Base-by-base conservation (phyloP, 2,888 invertebrate species). In the Podotricha telesiphe region DNA sequence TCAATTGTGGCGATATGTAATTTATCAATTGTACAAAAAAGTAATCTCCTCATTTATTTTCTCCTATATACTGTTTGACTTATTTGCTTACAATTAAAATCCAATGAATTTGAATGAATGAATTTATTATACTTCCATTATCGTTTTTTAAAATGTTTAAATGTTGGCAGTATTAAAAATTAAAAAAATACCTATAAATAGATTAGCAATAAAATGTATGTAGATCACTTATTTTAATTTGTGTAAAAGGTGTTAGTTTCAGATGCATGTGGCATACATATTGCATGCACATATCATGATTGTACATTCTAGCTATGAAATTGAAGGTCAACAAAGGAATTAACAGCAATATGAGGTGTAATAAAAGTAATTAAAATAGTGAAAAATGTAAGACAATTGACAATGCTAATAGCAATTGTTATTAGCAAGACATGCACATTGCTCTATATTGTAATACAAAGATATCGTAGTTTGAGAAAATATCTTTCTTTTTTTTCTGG, bases 311-410 rank as follows among this genome's bases (percentile, higher is more conserved):
- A 28, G 22, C 22, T 11, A 11, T 22, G 8, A 22, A 20, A 22
- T 20, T 22, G 22, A 53, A 15, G 53, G 28, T 34, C 53, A 10
- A 28, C 34, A 17, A 28, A 53, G 34, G 34, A 2, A 34, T n/a
- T n/a, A 34, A 15, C n/a, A n/a, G 0, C 10, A 4, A n/a, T 10
- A 53, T 34, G n/a, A 34, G 11, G 8, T n/a, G n/a, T n/a, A n/a
- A n/a, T n/a, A n/a, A n/a, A 53, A 53, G 53, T 34, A n/a, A 34
- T 53, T 28, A 53, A 34, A 34, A 22, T n/a, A 53, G 4, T 34
- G 5, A 55, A 5, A 17, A 15, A 55, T 17, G 34, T n/a, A 34
- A 53, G 19, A 34, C n/a, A 55, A 55, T 37, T 34, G 17, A 2
- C 34, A 17, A 17, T 55, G 17, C 17, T 55, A 34, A 1, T 34